Conservation (phyloP, 2,888 invertebrate genomes). For the Apamea sordens region DNA sequence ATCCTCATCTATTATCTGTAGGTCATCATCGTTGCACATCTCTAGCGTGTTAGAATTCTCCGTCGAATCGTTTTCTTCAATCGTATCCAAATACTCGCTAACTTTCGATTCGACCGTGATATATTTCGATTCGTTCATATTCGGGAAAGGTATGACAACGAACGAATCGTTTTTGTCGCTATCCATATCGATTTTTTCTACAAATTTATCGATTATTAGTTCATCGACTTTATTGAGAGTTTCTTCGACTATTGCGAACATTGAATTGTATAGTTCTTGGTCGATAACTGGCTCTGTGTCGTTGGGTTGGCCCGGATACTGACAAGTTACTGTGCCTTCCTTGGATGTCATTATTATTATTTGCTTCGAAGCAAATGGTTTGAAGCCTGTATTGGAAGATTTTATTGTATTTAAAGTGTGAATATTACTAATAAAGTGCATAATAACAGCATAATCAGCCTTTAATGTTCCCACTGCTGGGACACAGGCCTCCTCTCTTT, state of each 20-base stretch:
- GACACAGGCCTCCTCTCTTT: no score
- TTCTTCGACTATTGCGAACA: slow-evolving; percentile 77
- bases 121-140: slow-evolving; percentile 52
- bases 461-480: no score
- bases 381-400: slow-evolving; percentile 78
- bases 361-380: slow-evolving; percentile 85
- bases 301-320: slow-evolving; percentile 60
- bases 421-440: neutral
- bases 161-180: slow-evolving; percentile 74
- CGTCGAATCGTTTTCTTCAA: slow-evolving; percentile 76
- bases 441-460: no score
- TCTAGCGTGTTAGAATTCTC: slow-evolving; percentile 68
- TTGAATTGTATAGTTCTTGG: slow-evolving; percentile 65
- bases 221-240: slow-evolving; percentile 80
- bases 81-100: slow-evolving; percentile 79
- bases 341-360: slow-evolving; percentile 80
- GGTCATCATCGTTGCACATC: slow-evolving; percentile 66
- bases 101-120: slow-evolving; percentile 62
- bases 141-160: slow-evolving; percentile 77
- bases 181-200: slow-evolving; percentile 62
- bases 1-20: slow-evolving; percentile 69
- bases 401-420: neutral
- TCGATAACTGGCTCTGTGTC: slow-evolving; percentile 19
- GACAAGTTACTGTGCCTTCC: slow-evolving; percentile 77
- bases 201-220: slow-evolving; percentile 38